Evolutionary conservation across 2,113 vertebrate species (phyloP), one percentile per base, ranked within the genome.

Genomic region (Amphiprion ocellaris): DNA sequence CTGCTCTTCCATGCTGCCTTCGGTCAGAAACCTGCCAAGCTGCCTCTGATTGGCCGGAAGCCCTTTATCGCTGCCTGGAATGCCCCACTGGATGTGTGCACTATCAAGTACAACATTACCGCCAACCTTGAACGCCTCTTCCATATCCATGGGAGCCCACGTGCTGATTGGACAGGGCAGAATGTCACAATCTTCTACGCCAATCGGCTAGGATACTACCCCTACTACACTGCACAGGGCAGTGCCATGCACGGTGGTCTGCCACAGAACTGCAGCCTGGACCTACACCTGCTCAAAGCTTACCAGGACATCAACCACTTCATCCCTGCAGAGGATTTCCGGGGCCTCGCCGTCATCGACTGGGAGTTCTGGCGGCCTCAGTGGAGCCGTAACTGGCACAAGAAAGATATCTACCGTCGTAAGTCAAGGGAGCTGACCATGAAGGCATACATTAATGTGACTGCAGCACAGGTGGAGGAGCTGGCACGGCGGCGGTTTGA

Each of bases 131-230:
- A 94, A 77, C 91, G 86, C 69, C 90, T 95, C 24, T 96, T 97
- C 89, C 92, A 87, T 54, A 81, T 95, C 59, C 89, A 91, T 54
- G 95, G 95, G 82, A 97, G 94, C 46, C 93, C 92, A 0, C 87
- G 94, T n/a, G 90, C 92, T 37, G 92, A 92, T 37, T 92, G 93
- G 90, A 95, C 92, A 5, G 95, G 95, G 1, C 94, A 97, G 91
- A 96, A 97, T 0, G 85, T 96, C 61, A 96, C 95, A 17, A 96
- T 97, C 78, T 96, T 97, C 93, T 96, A 95, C 55, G 93, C 95
- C 69, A 95, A 95, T 79, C 94, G 95, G 15, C 67, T 97, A 44
- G 91, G 95, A 10, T 94, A 86, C 86, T 97, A 96, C 76, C 95
- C 96, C 1, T 92, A 95, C 91, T 96, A 96, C 69, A 95, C 84